Percentiles rank a stretch among this genome's conserved stretches.
Conservation (phyloP, 2,888 invertebrate genomes). For the Aquatica leii region DNA sequence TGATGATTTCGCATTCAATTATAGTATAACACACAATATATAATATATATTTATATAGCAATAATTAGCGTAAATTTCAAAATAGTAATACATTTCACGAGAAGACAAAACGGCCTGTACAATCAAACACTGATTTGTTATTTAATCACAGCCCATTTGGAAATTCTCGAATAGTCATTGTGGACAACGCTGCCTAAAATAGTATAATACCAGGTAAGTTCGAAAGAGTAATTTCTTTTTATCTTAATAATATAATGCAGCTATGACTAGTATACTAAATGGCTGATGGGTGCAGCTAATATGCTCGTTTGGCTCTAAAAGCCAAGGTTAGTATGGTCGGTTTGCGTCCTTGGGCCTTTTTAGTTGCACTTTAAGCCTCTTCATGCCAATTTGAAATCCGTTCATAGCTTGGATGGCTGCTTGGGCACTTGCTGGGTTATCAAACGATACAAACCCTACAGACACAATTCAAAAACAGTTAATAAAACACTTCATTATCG, state of each 20-base stretch:
- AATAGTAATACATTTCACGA: constrained; percentile 60
- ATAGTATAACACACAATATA: constrained; percentile 49
- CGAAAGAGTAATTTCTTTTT: constrained; percentile 21
- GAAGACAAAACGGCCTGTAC: constrained; percentile 74
- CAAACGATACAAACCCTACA: constrained; percentile 98
- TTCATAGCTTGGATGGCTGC: constrained; percentile 99
- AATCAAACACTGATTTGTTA: constrained; percentile 71
- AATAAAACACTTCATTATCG: too few relatives aligned
- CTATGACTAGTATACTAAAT: constrained; percentile 48
- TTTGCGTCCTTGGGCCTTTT: constrained; percentile 98
- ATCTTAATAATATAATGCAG: constrained; percentile 39
- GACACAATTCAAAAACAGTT: constrained; percentile 27
- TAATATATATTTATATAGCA: constrained; percentile 45
- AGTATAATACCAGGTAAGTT: constrained; percentile 34
- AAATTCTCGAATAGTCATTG: constrained; percentile 66
- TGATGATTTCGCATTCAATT: constrained; percentile 40
- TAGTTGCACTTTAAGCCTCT: constrained; percentile 98
- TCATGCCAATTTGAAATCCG: constrained; percentile 99
- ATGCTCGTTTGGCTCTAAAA: constrained; percentile 50
- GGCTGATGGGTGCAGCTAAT: constrained; percentile 40
- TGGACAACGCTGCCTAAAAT: constrained; percentile 46
- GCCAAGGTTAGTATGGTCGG: constrained; percentile 93
- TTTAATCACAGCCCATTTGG: constrained; percentile 84
- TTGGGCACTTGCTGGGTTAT: constrained; percentile 97
- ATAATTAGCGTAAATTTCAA: constrained; percentile 56